phyloP scores from a whole-genome alignment of 2,888 invertebrate species.

The Lithophane ornitopus region DNA sequence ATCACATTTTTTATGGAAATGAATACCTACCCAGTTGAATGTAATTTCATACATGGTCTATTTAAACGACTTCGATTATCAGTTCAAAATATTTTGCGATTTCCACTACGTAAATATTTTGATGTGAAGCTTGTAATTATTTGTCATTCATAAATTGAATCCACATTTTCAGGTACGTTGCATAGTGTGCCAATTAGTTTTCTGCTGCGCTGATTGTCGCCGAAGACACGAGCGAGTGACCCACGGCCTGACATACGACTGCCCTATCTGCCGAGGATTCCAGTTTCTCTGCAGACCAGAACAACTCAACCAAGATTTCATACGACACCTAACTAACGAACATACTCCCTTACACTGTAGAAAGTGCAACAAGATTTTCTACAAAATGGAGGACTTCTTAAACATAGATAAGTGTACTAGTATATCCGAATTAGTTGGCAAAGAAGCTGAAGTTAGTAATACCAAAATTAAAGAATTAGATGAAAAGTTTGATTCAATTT shows the following conservation, averaged over 20 bases:
- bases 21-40: background rate
- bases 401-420: conserved; percentile 83
- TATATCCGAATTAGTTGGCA: conserved; percentile 80
- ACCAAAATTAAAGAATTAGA: conserved; percentile 73
- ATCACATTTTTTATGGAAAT: background rate
- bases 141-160: background rate
- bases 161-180: conserved; percentile 82
- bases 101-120: background rate
- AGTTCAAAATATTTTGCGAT: background rate
- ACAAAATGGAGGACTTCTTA: conserved; percentile 82
- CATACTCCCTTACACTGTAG: conserved; percentile 84
- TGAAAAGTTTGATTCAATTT: conserved; percentile 83
- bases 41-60: background rate
- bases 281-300: conserved; percentile 80
- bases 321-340: conserved; percentile 78
- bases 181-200: conserved; percentile 83
- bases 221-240: conserved; percentile 81
- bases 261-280: conserved; percentile 83
- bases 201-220: conserved; percentile 86
- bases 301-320: conserved; percentile 77
- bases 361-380: conserved; percentile 82
- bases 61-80: background rate
- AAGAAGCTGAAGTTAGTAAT: conserved; percentile 63
- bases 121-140: background rate
- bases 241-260: conserved; percentile 84